Conservation (phyloP, 2,888 invertebrate genomes). For the Ormyrus thymus region DNA sequence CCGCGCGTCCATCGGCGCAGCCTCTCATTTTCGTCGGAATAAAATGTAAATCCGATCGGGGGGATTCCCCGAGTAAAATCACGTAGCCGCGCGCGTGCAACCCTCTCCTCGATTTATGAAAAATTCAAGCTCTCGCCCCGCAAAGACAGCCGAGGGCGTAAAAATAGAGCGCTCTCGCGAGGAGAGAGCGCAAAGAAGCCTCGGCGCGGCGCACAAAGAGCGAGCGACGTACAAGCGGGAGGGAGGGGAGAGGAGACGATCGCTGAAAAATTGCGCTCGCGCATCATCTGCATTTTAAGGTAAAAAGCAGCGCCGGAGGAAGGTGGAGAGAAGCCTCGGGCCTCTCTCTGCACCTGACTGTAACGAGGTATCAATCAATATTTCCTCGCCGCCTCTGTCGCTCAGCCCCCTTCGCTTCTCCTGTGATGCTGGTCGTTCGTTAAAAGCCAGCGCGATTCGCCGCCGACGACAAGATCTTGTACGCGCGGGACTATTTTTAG, state of each 20-base stretch:
- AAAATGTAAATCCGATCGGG: constrained; percentile 20
- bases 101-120: constrained; percentile 35
- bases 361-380: constrained; percentile 45
- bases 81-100: background rate
- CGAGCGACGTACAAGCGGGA: background rate
- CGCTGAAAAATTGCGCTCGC: constrained; percentile 40
- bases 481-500: no score
- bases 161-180: constrained; percentile 12
- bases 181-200: background rate
- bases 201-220: constrained; percentile 11
- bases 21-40: background rate
- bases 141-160: constrained; percentile 12
- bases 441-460: background rate
- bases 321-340: background rate
- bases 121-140: constrained; percentile 9
- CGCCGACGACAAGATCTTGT: no score
- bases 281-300: constrained; percentile 47
- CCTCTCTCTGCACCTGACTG: constrained; percentile 22
- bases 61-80: constrained; percentile 6
- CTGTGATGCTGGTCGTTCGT: constrained; percentile 9
- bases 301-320: constrained; percentile 9
- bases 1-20: background rate
- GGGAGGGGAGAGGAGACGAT: background rate
- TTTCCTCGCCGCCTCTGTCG: background rate
- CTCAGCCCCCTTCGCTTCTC: no score